These are phyloP conservation scores for Andrena hattorfiana DNA, from an alignment of 2,888 invertebrate genomes.

Conservation along the genomic window DNA sequence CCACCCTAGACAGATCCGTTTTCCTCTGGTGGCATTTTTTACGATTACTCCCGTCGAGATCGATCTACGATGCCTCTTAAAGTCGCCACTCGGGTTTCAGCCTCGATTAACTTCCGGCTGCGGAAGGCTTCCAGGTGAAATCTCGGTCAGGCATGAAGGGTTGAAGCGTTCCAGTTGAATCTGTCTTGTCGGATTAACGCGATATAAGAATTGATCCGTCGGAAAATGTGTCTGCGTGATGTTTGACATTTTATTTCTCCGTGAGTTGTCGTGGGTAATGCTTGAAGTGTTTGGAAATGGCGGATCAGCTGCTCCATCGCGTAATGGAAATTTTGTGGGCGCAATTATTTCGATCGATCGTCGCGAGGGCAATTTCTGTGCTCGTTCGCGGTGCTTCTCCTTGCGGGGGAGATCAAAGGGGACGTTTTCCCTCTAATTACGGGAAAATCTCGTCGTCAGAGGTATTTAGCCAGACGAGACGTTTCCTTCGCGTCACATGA, in stretches of 20 bases:
- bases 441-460: constrained; percentile 57
- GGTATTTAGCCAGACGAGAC: constrained; percentile 53
- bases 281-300: background rate
- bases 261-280: too few relatives aligned
- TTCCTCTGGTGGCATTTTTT: constrained; percentile 24
- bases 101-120: constrained; percentile 67
- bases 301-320: background rate
- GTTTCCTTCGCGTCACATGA: constrained; percentile 33
- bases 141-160: constrained; percentile 41
- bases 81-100: constrained; percentile 62
- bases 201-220: too few relatives aligned
- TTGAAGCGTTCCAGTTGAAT: background rate
- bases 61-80: constrained; percentile 53
- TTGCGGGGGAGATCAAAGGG: constrained; percentile 57
- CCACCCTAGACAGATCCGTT: constrained; percentile 9
- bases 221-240: too few relatives aligned
- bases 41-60: constrained; percentile 34
- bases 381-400: constrained; percentile 50
- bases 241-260: too few relatives aligned
- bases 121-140: constrained; percentile 56
- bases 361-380: constrained; percentile 27
- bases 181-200: too few relatives aligned
- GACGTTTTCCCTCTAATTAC: constrained; percentile 61
- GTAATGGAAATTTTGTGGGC: constrained; percentile 49
- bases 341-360: constrained; percentile 56